A percentile compares a stretch with the other conserved stretches of the same genome.
Evolutionary conservation across 1,140 invertebrate genomes (phyloP).

Genomic region (Lycorma delicatula): DNA sequence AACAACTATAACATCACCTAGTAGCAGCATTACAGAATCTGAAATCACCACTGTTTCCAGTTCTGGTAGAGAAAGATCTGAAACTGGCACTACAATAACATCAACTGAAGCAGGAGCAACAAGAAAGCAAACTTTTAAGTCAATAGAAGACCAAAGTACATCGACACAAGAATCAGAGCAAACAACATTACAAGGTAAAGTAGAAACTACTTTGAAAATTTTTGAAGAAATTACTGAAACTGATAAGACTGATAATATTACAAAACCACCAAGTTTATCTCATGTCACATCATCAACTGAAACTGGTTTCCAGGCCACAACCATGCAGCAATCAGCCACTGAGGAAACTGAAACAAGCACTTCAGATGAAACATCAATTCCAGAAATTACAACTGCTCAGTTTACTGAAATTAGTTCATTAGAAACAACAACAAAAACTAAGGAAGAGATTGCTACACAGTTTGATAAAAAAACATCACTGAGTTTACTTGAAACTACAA

Average conservation of each 20-base stretch:
- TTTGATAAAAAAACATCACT: slow-evolving; percentile 3
- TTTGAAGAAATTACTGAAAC: background rate
- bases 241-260: background rate
- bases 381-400: slow-evolving; percentile 11
- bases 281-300: slow-evolving; percentile 1
- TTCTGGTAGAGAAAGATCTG: background rate
- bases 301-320: background rate
- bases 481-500: slow-evolving; percentile 21
- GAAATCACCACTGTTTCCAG: too few relatives aligned
- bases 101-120: background rate
- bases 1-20: too few relatives aligned
- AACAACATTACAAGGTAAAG: background rate
- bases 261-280: background rate
- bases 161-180: too few relatives aligned
- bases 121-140: slow-evolving; percentile 4
- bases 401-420: too few relatives aligned
- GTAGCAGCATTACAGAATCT: too few relatives aligned
- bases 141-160: background rate
- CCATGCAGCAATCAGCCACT: background rate
- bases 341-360: background rate
- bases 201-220: background rate
- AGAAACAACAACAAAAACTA: background rate
- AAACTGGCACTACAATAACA: slow-evolving; percentile 3
- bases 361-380: background rate
- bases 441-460: background rate